Evolutionary conservation across 1,140 invertebrate genomes (phyloP).

Genomic region (Trachymyrmex septentrionalis): DNA sequence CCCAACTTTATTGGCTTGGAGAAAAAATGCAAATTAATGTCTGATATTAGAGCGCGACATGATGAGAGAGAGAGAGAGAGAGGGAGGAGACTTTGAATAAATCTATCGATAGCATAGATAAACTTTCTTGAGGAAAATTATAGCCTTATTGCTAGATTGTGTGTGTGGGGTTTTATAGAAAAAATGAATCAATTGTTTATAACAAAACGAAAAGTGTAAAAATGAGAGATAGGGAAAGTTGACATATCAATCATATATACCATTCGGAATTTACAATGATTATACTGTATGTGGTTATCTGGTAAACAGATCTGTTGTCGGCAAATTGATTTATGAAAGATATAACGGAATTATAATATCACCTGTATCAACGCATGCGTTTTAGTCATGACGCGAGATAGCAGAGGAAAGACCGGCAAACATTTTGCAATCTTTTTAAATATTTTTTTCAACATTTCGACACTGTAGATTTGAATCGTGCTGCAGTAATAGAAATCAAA

Average conservation of each 20-base stretch:
- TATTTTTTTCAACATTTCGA: neutral
- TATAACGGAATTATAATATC: slow-evolving; percentile 22
- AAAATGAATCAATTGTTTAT: neutral
- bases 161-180: neutral
- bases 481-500: slow-evolving; percentile 17
- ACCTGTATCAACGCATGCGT: neutral
- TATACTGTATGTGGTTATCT: slow-evolving; percentile 4
- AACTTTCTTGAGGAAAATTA: neutral
- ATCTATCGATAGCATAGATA: neutral
- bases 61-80: neutral
- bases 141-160: neutral
- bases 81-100: neutral
- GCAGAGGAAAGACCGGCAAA: neutral
- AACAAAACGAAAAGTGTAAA: neutral
- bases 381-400: slow-evolving; percentile 6
- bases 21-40: slow-evolving; percentile 39
- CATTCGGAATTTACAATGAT: slow-evolving; percentile 15
- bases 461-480: neutral
- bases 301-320: slow-evolving; percentile 16
- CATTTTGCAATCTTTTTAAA: neutral
- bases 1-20: slow-evolving; percentile 23
- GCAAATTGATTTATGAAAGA: slow-evolving; percentile 36
- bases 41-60: neutral
- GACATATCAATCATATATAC: slow-evolving; percentile 5
- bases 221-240: neutral